Evolutionary conservation across 2,797 vertebrate genomes (phyloP), one percentile per base, ranked within the genome.

Genomic region (Parotocinclus haroldoi): DNA sequence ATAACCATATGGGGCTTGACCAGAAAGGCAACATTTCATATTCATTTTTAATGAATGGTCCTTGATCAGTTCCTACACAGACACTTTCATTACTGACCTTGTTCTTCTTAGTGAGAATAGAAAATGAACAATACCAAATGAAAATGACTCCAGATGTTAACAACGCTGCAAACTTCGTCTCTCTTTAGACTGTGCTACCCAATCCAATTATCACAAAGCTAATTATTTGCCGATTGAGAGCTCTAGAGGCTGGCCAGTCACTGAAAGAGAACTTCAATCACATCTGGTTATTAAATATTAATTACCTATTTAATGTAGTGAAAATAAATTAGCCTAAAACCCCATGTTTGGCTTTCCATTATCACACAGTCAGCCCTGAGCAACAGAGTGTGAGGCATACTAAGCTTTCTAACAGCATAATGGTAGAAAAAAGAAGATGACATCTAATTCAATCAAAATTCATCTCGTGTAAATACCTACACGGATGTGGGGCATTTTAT

Each of bases 261-360:
- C 11, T 18, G 49, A 19, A 61, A 59, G 64, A 40, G 16, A 55
- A 40, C 52, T 58, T 53, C 59, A 42, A 44, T 61, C 68, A 76
- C 77, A 80, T 80, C 75, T 82, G 78, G 74, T 81, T 82, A 82
- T 84, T 69, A 68, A 74, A 78, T 73, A 81, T 78, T 80, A 81
- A 81, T 78, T 74, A 75, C 71, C 57, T 78, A 78, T 80, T 68
- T 66, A 77, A 78, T 80, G 53, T 70, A 68, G 52, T 77, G 69
- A 69, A 73, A 75, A 76, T 53, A 66, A 75, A 72, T 69, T 79
- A 66, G 76, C 58, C 51, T 16, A 57, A 67, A 67, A 51, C 71
- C 38, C 56, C 58, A 60, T 77, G 59, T 76, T 80, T 78, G 69
- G 64, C 57, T 68, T 74, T 71, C 46, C 72, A 63, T 81, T 78